Evolutionary conservation across 1,140 invertebrate species (phyloP).

Genomic region (Akabosia matsudoensis): DNA sequence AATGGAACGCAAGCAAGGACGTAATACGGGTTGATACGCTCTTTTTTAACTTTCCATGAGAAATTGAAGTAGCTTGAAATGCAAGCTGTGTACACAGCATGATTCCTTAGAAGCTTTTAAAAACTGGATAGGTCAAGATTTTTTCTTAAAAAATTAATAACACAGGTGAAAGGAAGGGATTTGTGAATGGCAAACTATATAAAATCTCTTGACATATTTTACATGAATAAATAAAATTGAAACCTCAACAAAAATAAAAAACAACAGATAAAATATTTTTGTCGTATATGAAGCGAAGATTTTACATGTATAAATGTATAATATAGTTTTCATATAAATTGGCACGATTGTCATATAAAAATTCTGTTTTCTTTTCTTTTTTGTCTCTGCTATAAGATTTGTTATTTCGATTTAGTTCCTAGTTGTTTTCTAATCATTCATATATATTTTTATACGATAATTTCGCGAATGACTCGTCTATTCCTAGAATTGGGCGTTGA

Average conservation of each 20-base stretch:
- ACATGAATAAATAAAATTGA: neutral
- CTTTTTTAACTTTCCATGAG: no score
- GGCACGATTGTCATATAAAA: slow-evolving; percentile 45
- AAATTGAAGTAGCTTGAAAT: no score
- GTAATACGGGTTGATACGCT: no score
- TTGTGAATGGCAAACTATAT: neutral
- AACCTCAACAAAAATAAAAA: neutral
- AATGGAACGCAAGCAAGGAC: no score
- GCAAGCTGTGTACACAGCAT: no score
- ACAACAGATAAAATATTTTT: neutral
- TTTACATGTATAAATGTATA: neutral
- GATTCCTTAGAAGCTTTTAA: neutral
- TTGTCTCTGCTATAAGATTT: no score
- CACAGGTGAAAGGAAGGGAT: neutral
- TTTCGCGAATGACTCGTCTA: slow-evolving; percentile 84
- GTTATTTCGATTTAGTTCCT: neutral
- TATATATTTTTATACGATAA: slow-evolving; percentile 80
- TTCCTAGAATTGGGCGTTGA: slow-evolving; percentile 87
- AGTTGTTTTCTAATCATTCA: neutral
- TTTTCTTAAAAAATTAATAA: neutral
- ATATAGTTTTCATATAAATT: slow-evolving; percentile 25
- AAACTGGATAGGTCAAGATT: neutral
- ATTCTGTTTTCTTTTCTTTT: no score
- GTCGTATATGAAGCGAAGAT: neutral
- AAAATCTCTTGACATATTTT: neutral